Base-by-base conservation (phyloP, 1,140 invertebrate genomes). In the Drosophila murphyi region DNA sequence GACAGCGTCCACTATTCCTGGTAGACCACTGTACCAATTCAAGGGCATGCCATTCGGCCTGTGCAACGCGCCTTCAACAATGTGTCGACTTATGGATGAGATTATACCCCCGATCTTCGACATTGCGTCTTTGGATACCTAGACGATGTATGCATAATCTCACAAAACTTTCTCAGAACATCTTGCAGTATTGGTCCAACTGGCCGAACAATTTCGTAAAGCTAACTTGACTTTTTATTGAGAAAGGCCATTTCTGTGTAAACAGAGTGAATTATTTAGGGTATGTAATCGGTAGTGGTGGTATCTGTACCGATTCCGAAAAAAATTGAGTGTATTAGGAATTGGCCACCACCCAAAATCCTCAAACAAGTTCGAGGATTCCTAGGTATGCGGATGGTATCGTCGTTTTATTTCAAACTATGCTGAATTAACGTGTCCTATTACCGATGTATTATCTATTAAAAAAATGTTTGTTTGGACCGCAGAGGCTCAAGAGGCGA, bases 201-300 rank as follows among this genome's bases (percentile, higher is more conserved):
- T n/a, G n/a, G n/a, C n/a, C n/a, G n/a, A n/a, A n/a, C n/a, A n/a
- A n/a, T n/a, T n/a, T n/a, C n/a, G 37, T 1, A 70, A 61, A 29
- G 56, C 67, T 1, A 57, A 57, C 7, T 8, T 48, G 0, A 68
- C 54, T 2, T 35, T 68, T 50, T 29, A 37, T 70, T 45, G 12
- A 29, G 1, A 61, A 70, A 61, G 52, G 47, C 28, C 34, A 61
- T 3, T 69, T 69, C 32, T 69, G 54, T 34, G 65, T 52, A 2
- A 69, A 41, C 1, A 51, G 31, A 10, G 55, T 69, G 3, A 69
- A 60, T n/a, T 69, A 69, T 51, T 34, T 69, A 3, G 65, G 65
- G 0, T 51, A 69, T 41, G 29, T 60, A 2, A 69, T 69, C 12
- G 35, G 55, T 3, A 59, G 39, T 29, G 65, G 47, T 8, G 55